A percentile compares a stretch with the other conserved stretches of the same genome.
phyloP scores from a whole-genome alignment of 2,113 vertebrate species.

The Cinclus mexicanus region DNA sequence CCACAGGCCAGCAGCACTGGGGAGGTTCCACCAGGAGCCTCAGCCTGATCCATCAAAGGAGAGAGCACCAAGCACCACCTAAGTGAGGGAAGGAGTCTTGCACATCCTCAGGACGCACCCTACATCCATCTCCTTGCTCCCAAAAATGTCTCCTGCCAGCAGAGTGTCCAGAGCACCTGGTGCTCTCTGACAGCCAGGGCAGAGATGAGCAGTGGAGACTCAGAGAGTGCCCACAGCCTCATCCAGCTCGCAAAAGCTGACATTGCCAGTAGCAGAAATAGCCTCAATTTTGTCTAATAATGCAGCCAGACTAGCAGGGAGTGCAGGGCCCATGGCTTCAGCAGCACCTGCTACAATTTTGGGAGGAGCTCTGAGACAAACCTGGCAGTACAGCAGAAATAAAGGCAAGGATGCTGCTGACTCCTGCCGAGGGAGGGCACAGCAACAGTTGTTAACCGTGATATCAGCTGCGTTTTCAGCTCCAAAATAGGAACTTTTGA shows the following conservation, averaged over 20 bases:
- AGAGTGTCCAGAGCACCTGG: not conserved
- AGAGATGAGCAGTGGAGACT: not conserved
- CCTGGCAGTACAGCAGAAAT: not conserved
- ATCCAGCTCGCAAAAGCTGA: not conserved
- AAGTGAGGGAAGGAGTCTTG: fast-evolving
- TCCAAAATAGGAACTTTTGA: not conserved
- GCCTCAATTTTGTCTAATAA: not conserved
- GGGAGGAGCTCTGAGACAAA: not conserved
- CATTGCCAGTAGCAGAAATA: not conserved
- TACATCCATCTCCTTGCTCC: fast-evolving
- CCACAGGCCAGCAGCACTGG: not conserved
- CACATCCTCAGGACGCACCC: fast-evolving
- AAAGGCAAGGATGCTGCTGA: not conserved
- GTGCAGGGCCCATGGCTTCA: fast-evolving
- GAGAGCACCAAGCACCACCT: not conserved
- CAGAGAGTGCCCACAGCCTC: not conserved
- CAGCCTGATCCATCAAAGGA: fast-evolving
- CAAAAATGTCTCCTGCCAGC: fast-evolving
- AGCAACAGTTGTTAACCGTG: not conserved
- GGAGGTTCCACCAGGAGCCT: fast-evolving
- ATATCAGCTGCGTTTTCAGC: not conserved
- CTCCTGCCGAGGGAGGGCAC: not conserved
- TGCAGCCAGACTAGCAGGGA: not conserved
- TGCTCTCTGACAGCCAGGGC: not conserved
- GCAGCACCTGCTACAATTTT: not conserved